phyloP scores from a whole-genome alignment of 2,888 invertebrate genomes.

The Strigamia crassipes region DNA sequence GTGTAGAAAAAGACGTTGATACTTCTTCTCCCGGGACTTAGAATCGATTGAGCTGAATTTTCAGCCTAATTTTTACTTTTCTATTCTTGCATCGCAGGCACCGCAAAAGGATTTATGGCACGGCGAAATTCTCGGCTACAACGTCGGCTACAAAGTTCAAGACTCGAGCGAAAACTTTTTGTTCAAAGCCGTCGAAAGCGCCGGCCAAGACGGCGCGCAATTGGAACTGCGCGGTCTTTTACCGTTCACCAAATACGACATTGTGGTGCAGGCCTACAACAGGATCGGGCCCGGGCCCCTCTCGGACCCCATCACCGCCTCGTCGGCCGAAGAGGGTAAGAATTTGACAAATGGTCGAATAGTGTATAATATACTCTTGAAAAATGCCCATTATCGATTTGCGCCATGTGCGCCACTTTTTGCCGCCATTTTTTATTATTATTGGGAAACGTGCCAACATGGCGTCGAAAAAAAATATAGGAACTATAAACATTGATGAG shows the following conservation, averaged over 20 bases:
- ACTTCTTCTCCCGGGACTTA: neutral
- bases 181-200: slow-evolving; percentile 47
- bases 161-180: slow-evolving; percentile 47
- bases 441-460: neutral
- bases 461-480: no score
- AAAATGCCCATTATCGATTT: neutral
- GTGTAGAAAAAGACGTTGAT: no score
- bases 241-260: slow-evolving; percentile 50
- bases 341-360: no score
- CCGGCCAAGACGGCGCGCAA: slow-evolving; percentile 44
- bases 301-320: slow-evolving; percentile 47
- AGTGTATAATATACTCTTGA: neutral
- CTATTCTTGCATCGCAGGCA: slow-evolving; percentile 1
- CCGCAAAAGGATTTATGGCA: slow-evolving; percentile 46
- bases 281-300: slow-evolving; percentile 49
- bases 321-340: slow-evolving; percentile 50
- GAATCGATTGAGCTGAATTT: neutral
- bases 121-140: slow-evolving; percentile 49
- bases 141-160: slow-evolving; percentile 49
- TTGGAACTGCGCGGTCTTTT: slow-evolving; percentile 47
- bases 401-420: neutral
- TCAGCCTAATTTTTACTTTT: neutral
- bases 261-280: slow-evolving; percentile 51
- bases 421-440: neutral
- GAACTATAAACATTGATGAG: no score